phyloP scores from a whole-genome alignment of 2,888 invertebrate genomes.

The Linnaemya vulpina region DNA sequence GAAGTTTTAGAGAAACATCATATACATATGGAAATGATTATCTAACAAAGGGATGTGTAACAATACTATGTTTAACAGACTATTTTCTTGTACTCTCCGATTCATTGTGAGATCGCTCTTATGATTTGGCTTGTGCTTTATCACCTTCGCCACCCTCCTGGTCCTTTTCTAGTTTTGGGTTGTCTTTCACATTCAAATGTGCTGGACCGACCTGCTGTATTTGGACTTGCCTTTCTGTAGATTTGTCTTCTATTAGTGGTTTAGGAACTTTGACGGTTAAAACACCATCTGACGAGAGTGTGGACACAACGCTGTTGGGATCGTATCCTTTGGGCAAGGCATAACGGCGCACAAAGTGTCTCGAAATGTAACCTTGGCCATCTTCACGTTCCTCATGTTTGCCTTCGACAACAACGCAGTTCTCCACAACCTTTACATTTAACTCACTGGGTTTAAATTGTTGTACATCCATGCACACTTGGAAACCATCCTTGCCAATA shows the following conservation, averaged over 20 bases:
- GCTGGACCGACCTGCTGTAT: slow-evolving; percentile 86
- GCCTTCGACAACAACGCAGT: slow-evolving; percentile 88
- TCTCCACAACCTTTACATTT: slow-evolving; percentile 89
- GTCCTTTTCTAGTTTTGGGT: slow-evolving; percentile 75
- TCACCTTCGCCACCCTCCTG: slow-evolving; percentile 31
- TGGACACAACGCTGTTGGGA: slow-evolving; percentile 88
- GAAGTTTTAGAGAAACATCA: no score
- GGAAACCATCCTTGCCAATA: slow-evolving; percentile 87
- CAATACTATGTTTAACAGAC: no score
- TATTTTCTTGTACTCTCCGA: no score
- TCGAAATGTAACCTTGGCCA: slow-evolving; percentile 88
- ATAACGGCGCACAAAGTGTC: slow-evolving; percentile 90
- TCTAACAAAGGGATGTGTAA: no score
- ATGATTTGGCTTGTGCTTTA: background rate
- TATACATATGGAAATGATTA: no score
- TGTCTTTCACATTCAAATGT: slow-evolving; percentile 83
- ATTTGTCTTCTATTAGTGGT: slow-evolving; percentile 76
- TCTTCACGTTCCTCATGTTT: slow-evolving; percentile 90
- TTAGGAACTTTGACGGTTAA: slow-evolving; percentile 87
- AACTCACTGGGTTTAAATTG: slow-evolving; percentile 91
- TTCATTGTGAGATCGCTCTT: no score
- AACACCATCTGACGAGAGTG: slow-evolving; percentile 89
- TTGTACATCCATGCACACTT: slow-evolving; percentile 89
- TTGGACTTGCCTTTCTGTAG: slow-evolving; percentile 85
- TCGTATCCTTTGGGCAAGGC: slow-evolving; percentile 90